Evolutionary conservation across 2,888 invertebrate species (phyloP), one percentile per base, ranked within the genome.

Genomic region (Dicycla oo): DNA sequence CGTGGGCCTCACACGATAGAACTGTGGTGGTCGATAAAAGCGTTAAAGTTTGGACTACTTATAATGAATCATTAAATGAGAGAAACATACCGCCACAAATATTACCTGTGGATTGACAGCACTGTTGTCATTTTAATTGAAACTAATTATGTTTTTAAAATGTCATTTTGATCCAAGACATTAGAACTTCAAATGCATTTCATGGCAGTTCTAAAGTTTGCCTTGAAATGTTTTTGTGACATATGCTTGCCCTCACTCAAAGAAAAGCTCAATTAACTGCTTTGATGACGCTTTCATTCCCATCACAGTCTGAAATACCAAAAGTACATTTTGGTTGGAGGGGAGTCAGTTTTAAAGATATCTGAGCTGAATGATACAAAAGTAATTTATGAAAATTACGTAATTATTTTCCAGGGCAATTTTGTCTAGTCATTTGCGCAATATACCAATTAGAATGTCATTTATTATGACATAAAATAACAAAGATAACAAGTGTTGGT

Each of bases 1-100:
- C 88, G 77, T 90, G 85, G 90, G 65, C 79, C 53, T 77, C 63
- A 40, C 71, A 82, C 65, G 70, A 73, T 60, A 68, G 58, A 47
- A 73, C 75, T 69, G 78, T 77, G 77, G 73, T 74, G 69, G 69
- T 80, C 20, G 75, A 75, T 70, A 73, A 71, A 62, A 61, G 40
- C 68, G 51, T 68, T 74, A 62, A 69, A 58, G 70, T 77, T 66
- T 73, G 73, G 72, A 77, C 73, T 66, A 80, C 73, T 69, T 45
- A 18, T 79, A 76, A 73, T 73, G 69, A 76, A 73, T 64, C 72
- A 60, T 53, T 73, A 56, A 68, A 65, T 69, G 56, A 69, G 43
- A 45, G 23, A 26, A 66, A 53, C 56, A 58, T 23, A 45, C 11
- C 61, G 56, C 63, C 51, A n/a, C 53, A 60, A 45, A n/a, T 64